These are phyloP conservation scores for Glareola pratincola DNA, from an alignment of 2,113 vertebrate genomes.

Conservation along the genomic window DNA sequence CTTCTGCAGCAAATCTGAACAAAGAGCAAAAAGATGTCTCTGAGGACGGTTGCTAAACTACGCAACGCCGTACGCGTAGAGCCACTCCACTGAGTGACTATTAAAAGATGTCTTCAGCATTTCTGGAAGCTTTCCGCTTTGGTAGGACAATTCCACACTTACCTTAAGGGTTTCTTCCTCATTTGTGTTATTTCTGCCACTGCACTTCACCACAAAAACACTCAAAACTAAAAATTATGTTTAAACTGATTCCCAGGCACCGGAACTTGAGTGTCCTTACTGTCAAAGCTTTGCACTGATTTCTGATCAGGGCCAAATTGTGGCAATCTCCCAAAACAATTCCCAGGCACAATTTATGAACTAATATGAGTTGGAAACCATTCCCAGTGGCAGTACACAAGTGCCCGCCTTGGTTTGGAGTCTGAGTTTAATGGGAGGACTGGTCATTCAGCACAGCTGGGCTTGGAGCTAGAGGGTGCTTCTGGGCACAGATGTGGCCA, in stretches of 20 bases:
- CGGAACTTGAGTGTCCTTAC: background rate
- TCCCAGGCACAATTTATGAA: background rate
- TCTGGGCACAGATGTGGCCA: background rate
- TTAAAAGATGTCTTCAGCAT: background rate
- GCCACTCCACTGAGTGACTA: background rate
- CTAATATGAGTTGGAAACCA: background rate
- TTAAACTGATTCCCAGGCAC: background rate
- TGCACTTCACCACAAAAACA: background rate
- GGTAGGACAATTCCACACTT: background rate
- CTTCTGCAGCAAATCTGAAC: background rate
- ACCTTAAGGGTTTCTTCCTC: background rate
- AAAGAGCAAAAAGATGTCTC: background rate
- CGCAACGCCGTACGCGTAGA: background rate
- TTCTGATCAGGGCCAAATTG: background rate
- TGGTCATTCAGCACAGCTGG: background rate
- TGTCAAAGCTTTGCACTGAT: background rate
- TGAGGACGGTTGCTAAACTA: background rate
- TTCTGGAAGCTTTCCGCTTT: background rate
- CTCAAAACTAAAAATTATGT: background rate
- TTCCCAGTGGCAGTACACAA: background rate
- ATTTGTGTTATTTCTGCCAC: background rate
- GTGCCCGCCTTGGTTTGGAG: rapidly evolving
- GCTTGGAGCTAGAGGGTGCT: background rate
- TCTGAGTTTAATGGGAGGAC: background rate
- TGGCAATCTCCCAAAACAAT: background rate